Base-by-base conservation (phyloP, 2,113 vertebrate genomes). In the Neofelis nebulosa region DNA sequence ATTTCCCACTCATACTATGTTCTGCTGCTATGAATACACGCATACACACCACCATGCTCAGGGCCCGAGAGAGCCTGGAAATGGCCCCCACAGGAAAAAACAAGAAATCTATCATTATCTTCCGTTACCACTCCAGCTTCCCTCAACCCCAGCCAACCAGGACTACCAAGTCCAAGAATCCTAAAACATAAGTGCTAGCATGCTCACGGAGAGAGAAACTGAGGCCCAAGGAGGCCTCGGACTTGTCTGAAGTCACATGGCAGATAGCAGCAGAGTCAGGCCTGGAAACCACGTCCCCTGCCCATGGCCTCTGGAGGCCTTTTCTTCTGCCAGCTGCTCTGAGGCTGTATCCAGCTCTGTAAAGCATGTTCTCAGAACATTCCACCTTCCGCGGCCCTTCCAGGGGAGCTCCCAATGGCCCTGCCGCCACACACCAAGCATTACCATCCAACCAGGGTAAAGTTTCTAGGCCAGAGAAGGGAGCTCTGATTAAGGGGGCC, bases 251-350 rank as follows among this genome's bases (percentile, higher is more conserved):
- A 84, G 36, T 45, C 90, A 86, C 21, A 23, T 0, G 12, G 15
- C 5, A 50, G 73, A 78, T 10, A 29, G 27, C 1, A 1, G 2
- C 33, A 38, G 86, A 74, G 12, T 63, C 10, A 13, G 36, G 61
- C 27, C 63, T 48, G 18, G 38, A 69, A n/a, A 19, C 36, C 31
- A 31, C 27, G 4, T 61, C 83, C 65, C 89, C 79, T 16, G 41
- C n/a, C 48, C 0, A 0, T 10, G 31, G 29, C 78, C 71, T 63
- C 1, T 10, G 3, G 16, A 12, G 23, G 52, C 50, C 14, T 94
- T 66, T 55, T 33, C 14, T 81, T 29, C 66, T 29, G 23, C 14
- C 7, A 5, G 63, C 27, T 52, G 63, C 33, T 48, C 27, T 3
- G 27, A 71, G 41, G 48, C 1, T 3, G 10, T 25, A 33, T 9